Conservation (phyloP, 2,113 vertebrate species). For the Scatophagus argus region DNA sequence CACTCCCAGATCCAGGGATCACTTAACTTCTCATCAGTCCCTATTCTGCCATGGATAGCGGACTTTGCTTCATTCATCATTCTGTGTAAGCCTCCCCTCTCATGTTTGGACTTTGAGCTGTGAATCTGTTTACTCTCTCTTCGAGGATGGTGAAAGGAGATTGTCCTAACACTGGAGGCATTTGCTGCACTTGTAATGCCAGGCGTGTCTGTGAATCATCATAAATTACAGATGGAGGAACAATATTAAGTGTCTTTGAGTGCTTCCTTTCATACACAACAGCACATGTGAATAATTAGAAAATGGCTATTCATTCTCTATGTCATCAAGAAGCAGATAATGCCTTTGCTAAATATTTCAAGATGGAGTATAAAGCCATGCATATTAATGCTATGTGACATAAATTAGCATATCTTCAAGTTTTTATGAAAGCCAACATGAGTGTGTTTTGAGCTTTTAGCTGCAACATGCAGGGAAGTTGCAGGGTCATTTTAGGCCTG, state of each 20-base stretch:
- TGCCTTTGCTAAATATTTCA: conserved; percentile 54
- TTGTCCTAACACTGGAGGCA: conserved; percentile 63
- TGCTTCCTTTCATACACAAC: conserved; percentile 48
- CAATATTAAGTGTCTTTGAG: conserved; percentile 58
- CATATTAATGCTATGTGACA: conserved; percentile 36
- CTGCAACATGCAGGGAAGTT: conserved; percentile 41
- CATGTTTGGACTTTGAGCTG: conserved; percentile 37
- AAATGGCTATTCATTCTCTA: conserved; percentile 33
- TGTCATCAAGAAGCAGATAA: conserved; percentile 44
- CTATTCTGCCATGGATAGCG: conserved; percentile 28
- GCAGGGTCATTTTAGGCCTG: conserved; percentile 41
- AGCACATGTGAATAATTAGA: conserved; percentile 42
- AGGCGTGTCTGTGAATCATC: conserved; percentile 63
- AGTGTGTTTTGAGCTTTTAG: conserved; percentile 40
- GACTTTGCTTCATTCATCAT: conserved; percentile 68
- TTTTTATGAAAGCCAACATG: conserved; percentile 41
- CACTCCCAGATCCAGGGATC: conserved; percentile 73
- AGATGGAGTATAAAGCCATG: conserved; percentile 35
- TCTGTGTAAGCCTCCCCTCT: conserved; percentile 35
- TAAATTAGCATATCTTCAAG: conserved; percentile 42
- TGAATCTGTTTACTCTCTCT: conserved; percentile 69
- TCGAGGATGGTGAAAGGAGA: conserved; percentile 58
- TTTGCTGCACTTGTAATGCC: conserved; percentile 67
- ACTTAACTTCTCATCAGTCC: conserved; percentile 71
- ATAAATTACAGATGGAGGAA: conserved; percentile 50